Evolutionary conservation across 2,113 vertebrate genomes (phyloP), one percentile per base, ranked within the genome.

Genomic region (Bettongia penicillata): DNA sequence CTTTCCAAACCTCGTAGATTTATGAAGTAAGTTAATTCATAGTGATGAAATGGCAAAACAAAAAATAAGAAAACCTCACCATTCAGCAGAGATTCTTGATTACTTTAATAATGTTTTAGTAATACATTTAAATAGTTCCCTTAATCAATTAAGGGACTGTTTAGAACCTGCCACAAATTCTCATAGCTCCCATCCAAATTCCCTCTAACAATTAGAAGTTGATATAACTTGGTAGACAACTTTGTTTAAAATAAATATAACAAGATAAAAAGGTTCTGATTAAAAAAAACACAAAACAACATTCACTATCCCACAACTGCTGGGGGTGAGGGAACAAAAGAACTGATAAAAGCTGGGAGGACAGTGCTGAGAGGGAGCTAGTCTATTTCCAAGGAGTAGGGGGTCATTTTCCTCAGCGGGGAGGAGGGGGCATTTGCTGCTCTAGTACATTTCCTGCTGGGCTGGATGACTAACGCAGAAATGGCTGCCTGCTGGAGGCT

Each of bases 401-500:
- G 51, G 8, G 26, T 93, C 68, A 94, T 97, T 97, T 52, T 98
- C 90, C 92, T 25, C 97, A 52, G 89, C 93, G 95, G 96, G 93
- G 5, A 55, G 68, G 53, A 89, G 16, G 31, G 53, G 92, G 48
- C 93, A 93, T 98, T 98, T 97, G 94, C 94, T 92, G 68, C 92
- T 89, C 0, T 1, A 98, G 51, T 93, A 61, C 89, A 53, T 11
- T 0, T 1, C 95, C 90, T 96, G 95, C 97, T 97, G 94, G 0
- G 93, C 48, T 91, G 26, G 91, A 47, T 84, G 91, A 91, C 97
- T 95, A 90, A 84, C 43, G 43, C 91, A 96, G 92, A 91, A 96
- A 95, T 89, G 93, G 55, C 43, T 97, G 95, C 95, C 93, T 52
- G 97, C 96, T 94, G 95, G 96, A 97, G 90, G 94, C 53, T 84